These are phyloP conservation scores for Cataglyphis altisquamis DNA, from an alignment of 2,888 invertebrate genomes.

Conservation along the genomic window DNA sequence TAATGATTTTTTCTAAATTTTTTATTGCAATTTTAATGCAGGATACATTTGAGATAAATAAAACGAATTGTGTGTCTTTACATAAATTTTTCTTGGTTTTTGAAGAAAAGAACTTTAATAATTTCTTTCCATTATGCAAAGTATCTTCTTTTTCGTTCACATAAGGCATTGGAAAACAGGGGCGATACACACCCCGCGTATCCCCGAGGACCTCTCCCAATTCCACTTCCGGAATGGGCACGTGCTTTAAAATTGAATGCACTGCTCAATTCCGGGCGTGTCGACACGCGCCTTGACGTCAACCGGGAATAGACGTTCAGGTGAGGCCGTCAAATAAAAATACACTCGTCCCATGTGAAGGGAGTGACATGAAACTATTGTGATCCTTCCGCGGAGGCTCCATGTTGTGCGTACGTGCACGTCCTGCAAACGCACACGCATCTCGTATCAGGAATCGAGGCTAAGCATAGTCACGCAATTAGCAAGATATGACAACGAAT, in stretches of 20 bases:
- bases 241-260: slow-evolving; percentile 74
- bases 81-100: not conserved
- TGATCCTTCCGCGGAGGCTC: slow-evolving; percentile 41
- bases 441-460: slow-evolving; percentile 39
- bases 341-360: slow-evolving; percentile 58
- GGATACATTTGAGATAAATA: not conserved
- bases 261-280: slow-evolving; percentile 80
- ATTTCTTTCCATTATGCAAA: slow-evolving; percentile 15
- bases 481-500: slow-evolving; percentile 49
- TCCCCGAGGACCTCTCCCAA: slow-evolving; percentile 53
- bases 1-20: not conserved
- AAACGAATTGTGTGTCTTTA: slow-evolving; percentile 8
- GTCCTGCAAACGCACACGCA: slow-evolving; percentile 42
- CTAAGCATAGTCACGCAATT: slow-evolving; percentile 55
- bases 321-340: slow-evolving; percentile 76
- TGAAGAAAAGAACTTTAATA: slow-evolving; percentile 17
- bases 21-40: not conserved
- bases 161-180: slow-evolving; percentile 66
- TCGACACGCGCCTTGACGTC: slow-evolving; percentile 77
- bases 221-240: slow-evolving; percentile 58
- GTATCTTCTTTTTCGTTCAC: slow-evolving; percentile 30
- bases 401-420: slow-evolving; percentile 26
- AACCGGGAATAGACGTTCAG: slow-evolving; percentile 75
- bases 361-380: slow-evolving; percentile 59
- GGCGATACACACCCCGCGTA: slow-evolving; percentile 24